Evolutionary conservation across 2,113 vertebrate species (phyloP).

Genomic region (Peromyscus maniculatus): DNA sequence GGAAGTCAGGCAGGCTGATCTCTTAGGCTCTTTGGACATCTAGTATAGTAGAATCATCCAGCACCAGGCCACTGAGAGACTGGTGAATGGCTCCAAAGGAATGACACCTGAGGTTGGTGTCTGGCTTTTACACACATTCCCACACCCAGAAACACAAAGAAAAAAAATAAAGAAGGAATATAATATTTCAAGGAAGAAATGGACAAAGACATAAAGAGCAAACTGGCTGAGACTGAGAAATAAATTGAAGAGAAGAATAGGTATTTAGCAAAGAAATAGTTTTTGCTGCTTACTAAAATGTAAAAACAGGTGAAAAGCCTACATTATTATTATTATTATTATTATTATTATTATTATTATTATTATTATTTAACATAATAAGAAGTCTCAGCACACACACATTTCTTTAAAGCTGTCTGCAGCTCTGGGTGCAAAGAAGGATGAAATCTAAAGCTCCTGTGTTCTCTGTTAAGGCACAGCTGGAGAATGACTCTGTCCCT

Average conservation of each 20-base stretch:
- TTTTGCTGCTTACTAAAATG: not conserved
- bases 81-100: not conserved
- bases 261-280: not conserved
- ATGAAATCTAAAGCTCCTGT: not conserved
- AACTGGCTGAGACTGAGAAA: not conserved
- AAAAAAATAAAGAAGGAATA: not conserved
- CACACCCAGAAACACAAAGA: not conserved
- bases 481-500: not conserved
- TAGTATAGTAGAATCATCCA: not conserved
- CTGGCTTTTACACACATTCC: too few species aligned
- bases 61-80: not conserved
- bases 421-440: not conserved
- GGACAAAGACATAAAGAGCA: not conserved
- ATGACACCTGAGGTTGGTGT: not conserved
- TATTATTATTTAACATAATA: not conserved
- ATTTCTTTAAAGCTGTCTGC: not conserved
- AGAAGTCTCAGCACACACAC: not conserved
- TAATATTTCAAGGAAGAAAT: not conserved
- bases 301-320: not conserved
- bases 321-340: too few species aligned
- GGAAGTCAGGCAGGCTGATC: not conserved
- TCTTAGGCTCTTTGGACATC: not conserved
- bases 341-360: not conserved
- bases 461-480: not conserved
- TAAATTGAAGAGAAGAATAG: not conserved